Evolutionary conservation across 2,888 invertebrate genomes (phyloP).

Genomic region (Sesia bembeciformis): DNA sequence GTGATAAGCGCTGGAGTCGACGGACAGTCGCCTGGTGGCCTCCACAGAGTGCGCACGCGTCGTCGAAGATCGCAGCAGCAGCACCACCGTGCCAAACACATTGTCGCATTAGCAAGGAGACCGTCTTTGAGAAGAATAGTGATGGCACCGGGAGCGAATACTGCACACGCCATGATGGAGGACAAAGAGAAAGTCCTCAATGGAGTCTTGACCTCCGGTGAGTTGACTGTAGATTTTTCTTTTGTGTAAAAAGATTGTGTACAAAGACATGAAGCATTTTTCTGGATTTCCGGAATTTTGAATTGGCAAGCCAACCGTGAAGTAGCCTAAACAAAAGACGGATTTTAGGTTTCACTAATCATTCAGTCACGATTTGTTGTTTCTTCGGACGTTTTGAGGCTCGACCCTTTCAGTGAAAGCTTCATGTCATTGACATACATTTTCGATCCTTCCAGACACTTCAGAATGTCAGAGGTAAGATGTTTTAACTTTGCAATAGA

Average conservation of each 20-base stretch:
- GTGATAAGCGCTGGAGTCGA: slow-evolving; percentile 60
- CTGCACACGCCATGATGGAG: slow-evolving; percentile 70
- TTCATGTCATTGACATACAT: slow-evolving; percentile 3
- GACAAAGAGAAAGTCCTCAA: slow-evolving; percentile 65
- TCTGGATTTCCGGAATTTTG: no score
- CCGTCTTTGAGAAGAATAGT: slow-evolving; percentile 61
- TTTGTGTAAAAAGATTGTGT: no score
- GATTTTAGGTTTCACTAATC: no score
- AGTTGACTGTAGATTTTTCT: slow-evolving; percentile 10
- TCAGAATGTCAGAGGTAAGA: background rate
- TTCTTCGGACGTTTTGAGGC: background rate
- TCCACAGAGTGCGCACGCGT: slow-evolving; percentile 67
- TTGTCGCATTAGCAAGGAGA: slow-evolving; percentile 59
- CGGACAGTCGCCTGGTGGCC: slow-evolving; percentile 57
- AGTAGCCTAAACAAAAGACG: no score
- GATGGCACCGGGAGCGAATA: slow-evolving; percentile 75
- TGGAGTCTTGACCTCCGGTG: slow-evolving; percentile 44
- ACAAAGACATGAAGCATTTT: no score
- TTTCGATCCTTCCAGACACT: background rate
- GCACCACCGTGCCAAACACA: slow-evolving; percentile 48
- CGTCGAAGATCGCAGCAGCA: slow-evolving; percentile 47
- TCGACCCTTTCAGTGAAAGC: background rate
- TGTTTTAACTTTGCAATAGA: background rate
- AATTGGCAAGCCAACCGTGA: no score
- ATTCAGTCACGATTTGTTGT: no score